These are phyloP conservation scores for Drosophila sechellia DNA, from an alignment of 1,140 invertebrate species.

Conservation along the genomic window DNA sequence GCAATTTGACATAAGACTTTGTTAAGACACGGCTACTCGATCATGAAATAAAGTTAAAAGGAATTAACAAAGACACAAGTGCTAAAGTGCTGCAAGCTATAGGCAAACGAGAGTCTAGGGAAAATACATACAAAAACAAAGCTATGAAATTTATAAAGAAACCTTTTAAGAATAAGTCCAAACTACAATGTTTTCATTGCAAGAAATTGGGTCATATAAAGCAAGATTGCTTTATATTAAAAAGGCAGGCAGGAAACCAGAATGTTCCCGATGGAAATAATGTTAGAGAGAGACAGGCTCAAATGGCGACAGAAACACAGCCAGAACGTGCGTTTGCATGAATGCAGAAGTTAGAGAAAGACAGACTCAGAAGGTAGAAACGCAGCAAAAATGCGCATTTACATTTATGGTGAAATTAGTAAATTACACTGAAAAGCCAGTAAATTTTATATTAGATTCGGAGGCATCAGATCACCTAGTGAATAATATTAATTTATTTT, in stretches of 20 bases:
- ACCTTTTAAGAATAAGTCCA: conserved; percentile 9
- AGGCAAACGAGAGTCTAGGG: conserved; percentile 7
- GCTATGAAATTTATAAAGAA: conserved; percentile 14
- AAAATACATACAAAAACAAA: conserved; percentile 9
- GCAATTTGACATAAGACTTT: conserved; percentile 17
- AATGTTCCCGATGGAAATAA: conserved; percentile 9
- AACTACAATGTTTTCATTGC: conserved; percentile 55
- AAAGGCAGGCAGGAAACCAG: conserved; percentile 32
- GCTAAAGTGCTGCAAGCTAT: not conserved
- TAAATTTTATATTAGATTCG: conserved; percentile 70
- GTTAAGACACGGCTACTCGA: too few relatives aligned
- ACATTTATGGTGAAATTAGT: conserved; percentile 17
- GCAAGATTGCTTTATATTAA: conserved; percentile 58
- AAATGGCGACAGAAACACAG: conserved; percentile 16
- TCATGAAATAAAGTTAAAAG: conserved; percentile 26
- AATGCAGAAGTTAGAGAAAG: not conserved
- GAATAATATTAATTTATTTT: conserved; percentile 63
- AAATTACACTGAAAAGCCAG: conserved; percentile 15
- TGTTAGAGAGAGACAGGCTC: conserved; percentile 30
- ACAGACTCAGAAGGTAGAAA: not conserved
- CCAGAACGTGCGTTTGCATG: conserved; percentile 21
- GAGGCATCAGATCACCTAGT: conserved; percentile 54
- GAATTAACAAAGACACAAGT: conserved; percentile 5
- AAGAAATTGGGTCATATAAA: conserved; percentile 49
- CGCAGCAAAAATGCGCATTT: not conserved